Conservation (phyloP, 2,797 vertebrate genomes). For the Scolopax rusticola region DNA sequence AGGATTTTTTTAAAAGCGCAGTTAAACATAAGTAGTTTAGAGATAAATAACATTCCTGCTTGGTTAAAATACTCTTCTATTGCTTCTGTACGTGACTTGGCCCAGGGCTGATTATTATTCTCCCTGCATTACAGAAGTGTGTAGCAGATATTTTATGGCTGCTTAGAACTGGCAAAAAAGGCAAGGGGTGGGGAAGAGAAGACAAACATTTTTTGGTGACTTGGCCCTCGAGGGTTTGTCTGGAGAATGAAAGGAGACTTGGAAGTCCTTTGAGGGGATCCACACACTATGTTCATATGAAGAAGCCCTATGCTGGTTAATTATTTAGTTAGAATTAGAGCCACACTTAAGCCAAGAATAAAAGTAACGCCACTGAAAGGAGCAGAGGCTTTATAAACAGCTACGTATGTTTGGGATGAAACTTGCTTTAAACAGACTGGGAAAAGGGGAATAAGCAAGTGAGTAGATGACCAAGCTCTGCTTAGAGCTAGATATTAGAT, state of each 20-base stretch:
- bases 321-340: neutral
- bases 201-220: slow-evolving; percentile 39
- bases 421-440: neutral
- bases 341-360: neutral
- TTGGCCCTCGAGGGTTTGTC: neutral
- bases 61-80: slow-evolving; percentile 34
- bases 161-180: slow-evolving; percentile 35
- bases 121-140: slow-evolving; percentile 36
- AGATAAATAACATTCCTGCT: slow-evolving; percentile 54
- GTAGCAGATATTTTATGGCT: slow-evolving; percentile 45
- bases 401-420: neutral
- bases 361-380: neutral
- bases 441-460: neutral
- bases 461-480: neutral
- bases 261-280: slow-evolving; percentile 24
- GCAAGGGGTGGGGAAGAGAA: slow-evolving; percentile 1
- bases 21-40: slow-evolving; percentile 24
- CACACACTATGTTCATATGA: neutral
- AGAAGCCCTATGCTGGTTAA: neutral
- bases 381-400: neutral
- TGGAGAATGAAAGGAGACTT: neutral
- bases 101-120: slow-evolving; percentile 32
- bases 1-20: neutral
- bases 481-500: neutral
- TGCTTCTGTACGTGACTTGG: slow-evolving; percentile 61